Conservation (phyloP, 2,797 vertebrate genomes). For the Betta splendens region DNA sequence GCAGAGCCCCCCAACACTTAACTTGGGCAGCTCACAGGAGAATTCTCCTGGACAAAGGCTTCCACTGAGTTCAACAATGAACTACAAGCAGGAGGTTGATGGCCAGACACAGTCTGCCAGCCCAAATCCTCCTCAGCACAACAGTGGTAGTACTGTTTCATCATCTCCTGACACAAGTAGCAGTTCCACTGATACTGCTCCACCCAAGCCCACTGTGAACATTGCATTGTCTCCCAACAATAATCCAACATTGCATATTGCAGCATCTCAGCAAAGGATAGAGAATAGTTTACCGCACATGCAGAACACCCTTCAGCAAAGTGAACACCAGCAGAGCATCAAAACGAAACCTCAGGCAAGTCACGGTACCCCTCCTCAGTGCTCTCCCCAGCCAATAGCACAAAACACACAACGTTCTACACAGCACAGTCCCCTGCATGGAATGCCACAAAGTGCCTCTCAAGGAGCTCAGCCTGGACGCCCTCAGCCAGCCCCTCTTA, state of each 20-base stretch:
- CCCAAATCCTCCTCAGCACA: slow-evolving; percentile 27
- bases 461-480: slow-evolving; percentile 61
- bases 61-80: slow-evolving; percentile 34
- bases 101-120: slow-evolving; percentile 24
- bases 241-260: slow-evolving; percentile 17
- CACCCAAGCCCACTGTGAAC: slow-evolving; percentile 26
- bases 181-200: slow-evolving; percentile 25
- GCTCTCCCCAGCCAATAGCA: slow-evolving; percentile 29
- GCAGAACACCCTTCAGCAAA: slow-evolving; percentile 37
- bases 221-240: slow-evolving; percentile 28
- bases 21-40: slow-evolving; percentile 33
- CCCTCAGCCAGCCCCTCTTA: slow-evolving; percentile 71
- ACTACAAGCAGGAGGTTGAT: slow-evolving; percentile 42
- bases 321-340: slow-evolving; percentile 39
- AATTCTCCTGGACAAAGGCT: slow-evolving; percentile 17
- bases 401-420: slow-evolving; percentile 28
- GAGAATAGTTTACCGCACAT: slow-evolving; percentile 21
- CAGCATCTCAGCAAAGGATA: slow-evolving; percentile 25
- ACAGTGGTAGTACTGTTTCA: slow-evolving; percentile 7
- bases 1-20: slow-evolving; percentile 43
- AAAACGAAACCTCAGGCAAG: slow-evolving; percentile 27
- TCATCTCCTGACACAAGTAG: slow-evolving; percentile 29
- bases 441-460: slow-evolving; percentile 54
- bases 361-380: slow-evolving; percentile 20
- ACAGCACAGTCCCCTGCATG: slow-evolving; percentile 62